Evolutionary conservation across 2,113 vertebrate species (phyloP), one percentile per base, ranked within the genome.

Genomic region (Indicator indicator): DNA sequence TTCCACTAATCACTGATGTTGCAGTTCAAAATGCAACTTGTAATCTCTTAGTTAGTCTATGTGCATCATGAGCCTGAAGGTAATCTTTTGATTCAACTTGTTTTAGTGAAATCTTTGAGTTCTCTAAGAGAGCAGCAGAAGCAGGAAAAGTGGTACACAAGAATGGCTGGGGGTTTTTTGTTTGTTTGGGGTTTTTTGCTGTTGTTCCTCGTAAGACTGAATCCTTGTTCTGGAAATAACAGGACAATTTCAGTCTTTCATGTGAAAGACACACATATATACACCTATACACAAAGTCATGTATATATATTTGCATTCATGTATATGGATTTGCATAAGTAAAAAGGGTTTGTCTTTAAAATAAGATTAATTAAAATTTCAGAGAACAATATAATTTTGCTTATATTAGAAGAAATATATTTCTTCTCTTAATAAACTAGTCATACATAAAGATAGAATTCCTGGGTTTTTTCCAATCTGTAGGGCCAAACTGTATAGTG

Each of bases 291-390:
- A 36, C 5, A 86, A 72, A 91, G 42, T 50, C 5, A 1, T n/a
- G 26, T n/a, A 28, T 10, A 21, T 48, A 16, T 50, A 19, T 16
- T 46, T 6, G 44, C 1, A 62, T 1, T 16, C 1, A 48, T 0
- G n/a, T 9, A 36, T 55, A 52, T 33, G 3, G 10, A 65, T 16
- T 60, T 6, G 7, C 9, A 71, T 54, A 60, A 81, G 12, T 28
- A 20, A 56, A 73, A 91, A 4, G 1, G 9, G 1, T 4, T 38
- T 16, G 5, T 30, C 48, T 59, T 83, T 48, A 9, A 67, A 76
- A 86, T 59, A 59, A 28, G 0, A 8, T 1, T 0, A 69, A 16
- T 4, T 65, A 3, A 58, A 63, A 74, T 60, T 74, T 11, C 72
- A 54, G 30, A 58, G 5, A 84, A 36, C 2, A 17, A 2, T 50